Conservation (phyloP, 2,113 vertebrate species). For the Pomatostomus ruficeps region DNA sequence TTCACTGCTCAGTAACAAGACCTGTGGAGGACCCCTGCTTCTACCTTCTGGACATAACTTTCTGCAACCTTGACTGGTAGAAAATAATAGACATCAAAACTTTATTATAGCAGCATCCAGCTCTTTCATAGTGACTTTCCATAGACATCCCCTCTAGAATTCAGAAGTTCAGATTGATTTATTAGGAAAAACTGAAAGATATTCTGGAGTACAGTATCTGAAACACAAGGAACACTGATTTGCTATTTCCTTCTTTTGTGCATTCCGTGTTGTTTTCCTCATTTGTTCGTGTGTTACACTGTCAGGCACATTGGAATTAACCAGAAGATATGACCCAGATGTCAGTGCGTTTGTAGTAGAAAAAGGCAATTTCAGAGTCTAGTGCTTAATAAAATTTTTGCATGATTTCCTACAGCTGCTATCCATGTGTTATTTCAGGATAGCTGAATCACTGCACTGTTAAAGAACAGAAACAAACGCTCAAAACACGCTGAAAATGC, state of each 20-base stretch:
- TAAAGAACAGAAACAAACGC: constrained; percentile 22
- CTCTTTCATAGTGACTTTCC: background rate
- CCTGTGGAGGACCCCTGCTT: background rate
- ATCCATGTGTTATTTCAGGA: constrained; percentile 55
- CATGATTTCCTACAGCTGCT: constrained; percentile 60
- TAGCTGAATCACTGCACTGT: constrained; percentile 11
- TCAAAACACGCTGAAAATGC: background rate
- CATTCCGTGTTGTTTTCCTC: background rate
- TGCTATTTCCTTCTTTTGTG: background rate
- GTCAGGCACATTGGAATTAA: constrained; percentile 23
- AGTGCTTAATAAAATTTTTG: constrained; percentile 55
- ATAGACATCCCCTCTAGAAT: background rate
- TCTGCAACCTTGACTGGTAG: background rate
- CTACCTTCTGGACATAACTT: background rate
- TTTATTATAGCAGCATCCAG: fast-evolving
- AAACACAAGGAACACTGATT: background rate
- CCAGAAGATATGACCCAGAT: constrained; percentile 51
- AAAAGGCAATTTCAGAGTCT: constrained; percentile 59
- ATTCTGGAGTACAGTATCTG: background rate
- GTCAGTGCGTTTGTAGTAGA: constrained; percentile 46
- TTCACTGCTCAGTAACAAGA: background rate
- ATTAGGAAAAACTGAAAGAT: background rate
- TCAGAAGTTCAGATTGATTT: background rate
- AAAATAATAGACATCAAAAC: background rate
- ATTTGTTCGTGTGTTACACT: background rate